These are phyloP conservation scores for Oncorhynchus keta DNA, from an alignment of 2,113 vertebrate genomes.

Conservation along the genomic window DNA sequence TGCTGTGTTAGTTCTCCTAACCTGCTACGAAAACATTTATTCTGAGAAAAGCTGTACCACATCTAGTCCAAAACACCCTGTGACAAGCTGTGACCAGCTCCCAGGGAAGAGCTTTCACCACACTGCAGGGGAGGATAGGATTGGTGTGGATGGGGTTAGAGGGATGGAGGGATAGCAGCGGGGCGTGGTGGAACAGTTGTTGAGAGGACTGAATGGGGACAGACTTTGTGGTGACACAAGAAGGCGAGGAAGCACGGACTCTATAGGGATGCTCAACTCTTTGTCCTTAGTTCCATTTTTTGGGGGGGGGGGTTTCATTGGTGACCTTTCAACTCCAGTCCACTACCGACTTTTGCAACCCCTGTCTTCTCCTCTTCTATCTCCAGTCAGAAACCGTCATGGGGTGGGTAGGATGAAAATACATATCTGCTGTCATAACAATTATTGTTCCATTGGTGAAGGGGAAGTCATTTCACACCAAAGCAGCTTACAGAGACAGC, in stretches of 20 bases:
- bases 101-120: conserved; percentile 42
- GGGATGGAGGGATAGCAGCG: neutral
- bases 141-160: neutral
- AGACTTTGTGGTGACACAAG: neutral
- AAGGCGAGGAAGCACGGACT: no score
- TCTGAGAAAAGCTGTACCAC: no score
- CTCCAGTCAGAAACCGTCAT: neutral
- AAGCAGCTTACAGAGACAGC: conserved; percentile 72
- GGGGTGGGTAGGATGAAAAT: conserved; percentile 22
- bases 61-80: neutral
- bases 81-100: conserved; percentile 60
- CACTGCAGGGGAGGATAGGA: conserved; percentile 3
- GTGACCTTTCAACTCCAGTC: neutral
- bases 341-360: neutral
- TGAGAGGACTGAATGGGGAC: neutral
- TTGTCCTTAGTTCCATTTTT: no score
- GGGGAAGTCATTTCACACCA: conserved; percentile 70
- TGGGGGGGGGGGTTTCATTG: neutral
- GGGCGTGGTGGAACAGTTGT: neutral
- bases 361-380: conserved; percentile 4
- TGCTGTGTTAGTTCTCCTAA: no score
- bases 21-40: no score
- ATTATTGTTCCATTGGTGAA: conserved; percentile 73
- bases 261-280: no score
- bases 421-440: conserved; percentile 76